Percentiles rank a stretch among this genome's conserved stretches.
These are phyloP conservation scores for Synergus itoensis DNA, from an alignment of 2,888 invertebrate genomes.

Conservation along the genomic window DNA sequence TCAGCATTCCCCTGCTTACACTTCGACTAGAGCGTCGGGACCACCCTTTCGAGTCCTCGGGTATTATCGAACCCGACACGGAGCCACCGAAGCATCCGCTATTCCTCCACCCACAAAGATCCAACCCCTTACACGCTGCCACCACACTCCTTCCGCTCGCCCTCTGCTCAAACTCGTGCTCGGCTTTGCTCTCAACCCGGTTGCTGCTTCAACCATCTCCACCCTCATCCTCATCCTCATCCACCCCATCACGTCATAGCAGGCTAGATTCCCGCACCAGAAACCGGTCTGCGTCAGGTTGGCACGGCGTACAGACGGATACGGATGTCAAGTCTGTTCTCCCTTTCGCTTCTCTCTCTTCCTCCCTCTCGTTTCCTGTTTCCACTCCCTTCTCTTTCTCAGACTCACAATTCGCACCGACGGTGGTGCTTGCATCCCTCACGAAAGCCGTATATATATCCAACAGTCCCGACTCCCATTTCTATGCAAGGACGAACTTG, in stretches of 20 bases:
- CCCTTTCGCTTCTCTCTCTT: conserved; percentile 50
- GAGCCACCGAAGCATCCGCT: conserved; percentile 61
- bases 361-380: conserved; percentile 46
- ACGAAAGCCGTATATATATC: conserved; percentile 48
- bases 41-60: conserved; percentile 63
- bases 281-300: conserved; percentile 53
- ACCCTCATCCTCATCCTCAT: conserved; percentile 41
- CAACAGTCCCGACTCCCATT: conserved; percentile 28
- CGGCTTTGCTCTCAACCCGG: conserved; percentile 48
- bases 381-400: conserved; percentile 43
- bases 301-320: conserved; percentile 57
- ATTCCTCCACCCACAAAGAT: conserved; percentile 40
- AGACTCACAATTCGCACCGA: conserved; percentile 33
- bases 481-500: conserved; percentile 6
- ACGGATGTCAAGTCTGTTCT: conserved; percentile 56
- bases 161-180: conserved; percentile 48
- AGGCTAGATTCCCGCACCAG: conserved; percentile 49
- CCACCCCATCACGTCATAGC: conserved; percentile 54
- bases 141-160: conserved; percentile 46
- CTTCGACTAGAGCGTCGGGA: conserved; percentile 53
- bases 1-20: conserved; percentile 58
- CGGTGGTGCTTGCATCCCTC: conserved; percentile 52
- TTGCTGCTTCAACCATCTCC: conserved; percentile 43
- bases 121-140: conserved; percentile 35
- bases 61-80: conserved; percentile 66